Evolutionary conservation across 1,140 invertebrate species (phyloP).

Genomic region (Cepaea nemoralis): DNA sequence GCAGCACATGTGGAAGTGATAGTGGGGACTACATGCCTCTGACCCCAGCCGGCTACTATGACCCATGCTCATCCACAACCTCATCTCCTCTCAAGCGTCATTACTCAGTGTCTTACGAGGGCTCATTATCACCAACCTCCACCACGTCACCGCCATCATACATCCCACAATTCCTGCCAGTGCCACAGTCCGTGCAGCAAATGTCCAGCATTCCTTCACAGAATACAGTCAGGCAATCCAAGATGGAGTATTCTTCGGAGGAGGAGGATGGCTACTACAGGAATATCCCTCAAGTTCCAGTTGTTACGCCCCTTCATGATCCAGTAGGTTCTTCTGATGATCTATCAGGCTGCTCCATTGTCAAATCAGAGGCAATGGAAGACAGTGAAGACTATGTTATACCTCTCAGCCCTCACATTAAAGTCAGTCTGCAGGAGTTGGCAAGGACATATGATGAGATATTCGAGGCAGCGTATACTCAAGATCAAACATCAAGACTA

Average conservation of each 20-base stretch:
- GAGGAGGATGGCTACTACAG: conserved; percentile 2
- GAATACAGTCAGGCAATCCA: conserved; percentile 4
- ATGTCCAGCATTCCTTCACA: neutral
- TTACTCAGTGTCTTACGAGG: neutral
- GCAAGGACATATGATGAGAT: conserved; percentile 54
- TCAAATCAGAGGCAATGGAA: conserved; percentile 48
- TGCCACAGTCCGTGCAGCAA: neutral
- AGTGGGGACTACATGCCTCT: conserved; percentile 3
- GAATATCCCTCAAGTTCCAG: neutral
- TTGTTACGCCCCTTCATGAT: neutral
- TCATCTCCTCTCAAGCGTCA: conserved; percentile 28
- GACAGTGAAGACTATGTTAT: conserved; percentile 50
- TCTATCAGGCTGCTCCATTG: neutral
- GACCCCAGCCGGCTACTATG: neutral
- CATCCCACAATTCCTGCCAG: neutral
- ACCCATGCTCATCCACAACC: neutral
- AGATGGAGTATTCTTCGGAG: conserved; percentile 19
- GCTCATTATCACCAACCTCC: conserved; percentile 34
- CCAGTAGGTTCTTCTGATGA: conserved; percentile 17
- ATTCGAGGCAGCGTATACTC: conserved; percentile 60
- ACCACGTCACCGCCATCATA: conserved; percentile 2
- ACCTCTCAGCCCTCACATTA: conserved; percentile 54
- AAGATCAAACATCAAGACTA: conserved; percentile 51
- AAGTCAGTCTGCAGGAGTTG: conserved; percentile 52
- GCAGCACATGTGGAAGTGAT: neutral